Conservation (phyloP, 2,888 invertebrate genomes). For the Rhamnusium bicolor region DNA sequence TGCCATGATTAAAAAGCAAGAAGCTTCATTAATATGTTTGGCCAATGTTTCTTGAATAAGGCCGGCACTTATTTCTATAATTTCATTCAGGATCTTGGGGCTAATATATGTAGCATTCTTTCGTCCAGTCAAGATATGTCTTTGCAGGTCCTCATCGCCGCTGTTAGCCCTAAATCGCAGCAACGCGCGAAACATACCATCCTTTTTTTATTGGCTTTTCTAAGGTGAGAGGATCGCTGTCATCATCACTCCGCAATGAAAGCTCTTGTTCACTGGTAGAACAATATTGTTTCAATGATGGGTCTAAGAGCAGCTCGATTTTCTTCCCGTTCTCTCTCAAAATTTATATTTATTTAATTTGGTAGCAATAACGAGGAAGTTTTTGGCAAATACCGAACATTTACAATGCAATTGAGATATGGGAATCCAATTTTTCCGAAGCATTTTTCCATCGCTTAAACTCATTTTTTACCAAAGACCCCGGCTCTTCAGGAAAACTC, state of each 20-base stretch:
- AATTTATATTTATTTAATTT: constrained; percentile 2
- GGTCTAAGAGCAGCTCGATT: too few species aligned
- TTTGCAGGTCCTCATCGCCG: constrained; percentile 30
- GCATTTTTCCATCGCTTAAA: too few species aligned
- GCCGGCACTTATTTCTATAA: too few species aligned
- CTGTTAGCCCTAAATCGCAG: constrained; percentile 33
- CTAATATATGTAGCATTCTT: background rate
- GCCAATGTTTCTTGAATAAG: constrained; percentile 1
- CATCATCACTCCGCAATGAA: constrained; percentile 34
- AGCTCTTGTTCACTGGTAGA: constrained; percentile 40
- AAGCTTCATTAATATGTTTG: background rate
- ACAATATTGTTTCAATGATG: constrained; percentile 39
- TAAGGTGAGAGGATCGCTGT: constrained; percentile 23
- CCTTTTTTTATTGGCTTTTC: constrained; percentile 31
- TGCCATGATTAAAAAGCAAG: background rate
- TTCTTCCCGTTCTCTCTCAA: constrained; percentile 2
- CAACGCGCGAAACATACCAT: constrained; percentile 37
- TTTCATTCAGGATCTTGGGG: background rate
- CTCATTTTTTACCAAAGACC: too few species aligned
- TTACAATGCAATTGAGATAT: too few species aligned
- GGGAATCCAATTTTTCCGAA: too few species aligned
- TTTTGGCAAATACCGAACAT: too few species aligned
- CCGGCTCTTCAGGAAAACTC: too few species aligned
- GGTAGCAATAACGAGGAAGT: too few species aligned
- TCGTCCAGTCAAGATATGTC: background rate